Evolutionary conservation across 2,797 vertebrate genomes (phyloP), one percentile per base, ranked within the genome.

Genomic region (Dermochelys coriacea): DNA sequence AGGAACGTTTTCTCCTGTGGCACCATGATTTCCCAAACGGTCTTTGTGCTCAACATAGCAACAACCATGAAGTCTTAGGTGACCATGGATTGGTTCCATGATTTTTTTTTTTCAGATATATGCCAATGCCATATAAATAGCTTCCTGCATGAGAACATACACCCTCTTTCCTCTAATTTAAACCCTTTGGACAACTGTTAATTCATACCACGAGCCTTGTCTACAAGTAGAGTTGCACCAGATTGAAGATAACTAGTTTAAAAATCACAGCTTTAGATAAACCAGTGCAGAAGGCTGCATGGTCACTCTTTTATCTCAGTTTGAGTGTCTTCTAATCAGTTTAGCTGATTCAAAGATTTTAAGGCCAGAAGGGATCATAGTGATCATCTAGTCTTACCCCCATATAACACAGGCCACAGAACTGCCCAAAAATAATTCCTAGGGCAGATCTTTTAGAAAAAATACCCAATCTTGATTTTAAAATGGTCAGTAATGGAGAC

Each of bases 21-120:
- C 64, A 68, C 64, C 55, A 57, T 27, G 55, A 57, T 27, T 29
- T 61, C 31, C 59, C 59, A 61, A 59, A 59, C 27, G 34, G 14
- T 34, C 59, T 61, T 34, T 61, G 31, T 34, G 59, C 59, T 61
- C 50, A 80, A 78, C 50, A 52, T 5, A 80, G 9, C 49, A 51
- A 14, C 51, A 54, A 41, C 7, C 61, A 64, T 41, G 47, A 52
- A 37, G 81, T 90, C 81, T 51, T 84, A 31, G 0, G 0, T n/a
- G 8, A 87, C 2, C 59, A 92, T 10, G 18, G 64, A 19, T 71
- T 71, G 16, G n/a, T 37, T 11, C 5, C 21, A 23, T 71, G 21
- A n/a, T 37, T n/a, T 37, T n/a, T 34, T 37, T 34, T 23, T 19
- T 21, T 37, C n/a, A 37, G n/a, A 18, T 71, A 71, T 21, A 11